Percentiles rank a stretch among this genome's conserved stretches.
Conservation (phyloP, 2,113 vertebrate species). For the Bettongia penicillata region DNA sequence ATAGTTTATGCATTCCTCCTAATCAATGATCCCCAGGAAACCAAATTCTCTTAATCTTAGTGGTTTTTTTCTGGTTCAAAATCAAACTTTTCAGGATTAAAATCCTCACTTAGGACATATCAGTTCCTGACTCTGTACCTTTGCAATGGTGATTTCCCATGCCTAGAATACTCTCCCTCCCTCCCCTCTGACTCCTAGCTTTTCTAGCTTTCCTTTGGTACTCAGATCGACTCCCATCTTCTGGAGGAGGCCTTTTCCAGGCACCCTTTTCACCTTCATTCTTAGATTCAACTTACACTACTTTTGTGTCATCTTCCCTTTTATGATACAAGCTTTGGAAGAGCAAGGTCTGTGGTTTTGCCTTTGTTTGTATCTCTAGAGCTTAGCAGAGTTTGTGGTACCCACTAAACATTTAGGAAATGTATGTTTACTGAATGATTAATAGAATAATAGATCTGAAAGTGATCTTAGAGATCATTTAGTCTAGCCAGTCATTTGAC, state of each 20-base stretch:
- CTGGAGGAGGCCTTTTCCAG: neutral
- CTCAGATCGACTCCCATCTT: neutral
- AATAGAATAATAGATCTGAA: neutral
- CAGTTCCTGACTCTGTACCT: neutral
- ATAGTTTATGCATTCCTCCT: neutral
- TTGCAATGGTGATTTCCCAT: neutral
- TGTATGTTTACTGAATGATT: neutral
- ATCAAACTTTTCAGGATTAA: neutral
- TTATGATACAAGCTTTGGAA: neutral
- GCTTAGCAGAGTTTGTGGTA: neutral
- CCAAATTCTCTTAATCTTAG: neutral
- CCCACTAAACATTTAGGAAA: neutral
- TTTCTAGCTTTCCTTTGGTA: neutral
- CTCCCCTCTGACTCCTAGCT: neutral
- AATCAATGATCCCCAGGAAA: neutral
- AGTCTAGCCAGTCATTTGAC: constrained; percentile 5
- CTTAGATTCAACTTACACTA: neutral
- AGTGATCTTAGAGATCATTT: constrained; percentile 12
- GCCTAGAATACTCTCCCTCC: neutral
- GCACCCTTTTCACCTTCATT: neutral
- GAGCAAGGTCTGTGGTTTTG: neutral
- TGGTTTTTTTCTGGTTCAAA: neutral
- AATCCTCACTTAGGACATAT: neutral
- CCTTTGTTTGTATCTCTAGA: neutral
- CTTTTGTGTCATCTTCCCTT: neutral